Conservation (phyloP, 37 sponge, comb jelly and placozoan species). For the Petrosia ficiformis region DNA sequence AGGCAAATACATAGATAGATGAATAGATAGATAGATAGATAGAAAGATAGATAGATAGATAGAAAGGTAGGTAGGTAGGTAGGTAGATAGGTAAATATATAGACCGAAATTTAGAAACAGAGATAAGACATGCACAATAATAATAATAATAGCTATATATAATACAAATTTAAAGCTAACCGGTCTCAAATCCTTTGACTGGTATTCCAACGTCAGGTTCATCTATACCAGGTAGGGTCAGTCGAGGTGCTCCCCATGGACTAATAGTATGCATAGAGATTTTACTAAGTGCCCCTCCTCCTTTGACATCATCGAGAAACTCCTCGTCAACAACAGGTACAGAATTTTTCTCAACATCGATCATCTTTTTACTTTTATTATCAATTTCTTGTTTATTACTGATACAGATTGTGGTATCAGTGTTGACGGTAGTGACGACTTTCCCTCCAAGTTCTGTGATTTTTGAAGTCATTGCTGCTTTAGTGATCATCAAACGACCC, state of each 20-base stretch:
- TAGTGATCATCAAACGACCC: conserved; percentile 57
- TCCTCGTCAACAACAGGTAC: conserved; percentile 74
- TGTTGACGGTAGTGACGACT: conserved; percentile 37
- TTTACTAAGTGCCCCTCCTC: conserved; percentile 61
- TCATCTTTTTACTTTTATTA: conserved; percentile 70
- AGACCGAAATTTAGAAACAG: too few relatives aligned
- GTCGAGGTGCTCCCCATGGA: conserved; percentile 60
- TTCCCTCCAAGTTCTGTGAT: conserved; percentile 65
- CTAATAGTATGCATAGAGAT: conserved; percentile 68
- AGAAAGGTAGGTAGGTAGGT: too few relatives aligned
- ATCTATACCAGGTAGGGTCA: not conserved
- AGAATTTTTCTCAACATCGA: conserved; percentile 53
- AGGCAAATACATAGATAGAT: too few relatives aligned
- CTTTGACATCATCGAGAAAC: conserved; percentile 58
- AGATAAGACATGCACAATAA: too few relatives aligned
- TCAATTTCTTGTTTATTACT: conserved; percentile 49
- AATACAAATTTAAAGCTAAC: too few relatives aligned
- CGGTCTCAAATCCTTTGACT: too few relatives aligned
- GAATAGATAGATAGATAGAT: too few relatives aligned
- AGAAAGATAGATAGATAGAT: too few relatives aligned
- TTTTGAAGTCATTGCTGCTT: conserved; percentile 38
- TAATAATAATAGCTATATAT: too few relatives aligned
- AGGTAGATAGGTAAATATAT: too few relatives aligned
- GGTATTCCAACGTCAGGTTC: not conserved
- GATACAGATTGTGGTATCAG: conserved; percentile 57